Evolutionary conservation across 2,797 vertebrate species (phyloP).

Genomic region (Scolopax rusticola): DNA sequence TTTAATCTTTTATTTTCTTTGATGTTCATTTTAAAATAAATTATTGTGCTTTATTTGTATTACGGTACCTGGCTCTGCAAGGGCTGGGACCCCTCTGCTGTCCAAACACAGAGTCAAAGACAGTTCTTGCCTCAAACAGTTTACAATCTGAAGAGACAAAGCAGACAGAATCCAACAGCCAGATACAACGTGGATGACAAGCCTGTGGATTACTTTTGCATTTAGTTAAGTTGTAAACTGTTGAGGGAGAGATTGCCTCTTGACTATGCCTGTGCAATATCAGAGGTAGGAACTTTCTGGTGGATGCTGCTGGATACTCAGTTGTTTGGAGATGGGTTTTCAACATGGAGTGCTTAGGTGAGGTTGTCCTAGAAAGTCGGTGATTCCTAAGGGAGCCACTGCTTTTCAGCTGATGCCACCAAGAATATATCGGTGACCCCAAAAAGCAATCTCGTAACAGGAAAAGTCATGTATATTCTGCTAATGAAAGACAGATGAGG

Average conservation of each 20-base stretch:
- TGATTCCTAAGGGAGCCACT: background rate
- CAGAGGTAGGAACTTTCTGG: constrained; percentile 4
- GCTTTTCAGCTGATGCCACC: background rate
- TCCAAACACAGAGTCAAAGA: constrained; percentile 62
- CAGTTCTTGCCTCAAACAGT: constrained; percentile 56
- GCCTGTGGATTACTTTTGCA: constrained; percentile 44
- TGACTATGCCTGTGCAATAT: constrained; percentile 39
- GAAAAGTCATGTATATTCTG: background rate
- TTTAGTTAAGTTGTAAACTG: constrained; percentile 55
- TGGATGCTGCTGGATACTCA: background rate
- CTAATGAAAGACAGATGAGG: background rate
- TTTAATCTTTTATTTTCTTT: constrained; percentile 60
- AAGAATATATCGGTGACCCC: background rate
- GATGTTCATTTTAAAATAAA: constrained; percentile 56
- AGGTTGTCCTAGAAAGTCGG: background rate
- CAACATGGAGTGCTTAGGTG: background rate
- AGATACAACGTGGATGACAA: constrained; percentile 41
- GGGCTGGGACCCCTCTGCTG: constrained; percentile 27
- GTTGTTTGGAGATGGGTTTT: constrained; percentile 8
- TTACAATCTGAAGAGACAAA: constrained; percentile 64
- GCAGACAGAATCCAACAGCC: constrained; percentile 52
- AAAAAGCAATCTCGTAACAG: background rate
- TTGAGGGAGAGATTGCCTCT: constrained; percentile 11
- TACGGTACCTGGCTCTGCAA: constrained; percentile 46
- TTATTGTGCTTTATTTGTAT: constrained; percentile 47